Evolutionary conservation across 2,797 vertebrate species (phyloP).

Genomic region (Pempheris klunzingeri): DNA sequence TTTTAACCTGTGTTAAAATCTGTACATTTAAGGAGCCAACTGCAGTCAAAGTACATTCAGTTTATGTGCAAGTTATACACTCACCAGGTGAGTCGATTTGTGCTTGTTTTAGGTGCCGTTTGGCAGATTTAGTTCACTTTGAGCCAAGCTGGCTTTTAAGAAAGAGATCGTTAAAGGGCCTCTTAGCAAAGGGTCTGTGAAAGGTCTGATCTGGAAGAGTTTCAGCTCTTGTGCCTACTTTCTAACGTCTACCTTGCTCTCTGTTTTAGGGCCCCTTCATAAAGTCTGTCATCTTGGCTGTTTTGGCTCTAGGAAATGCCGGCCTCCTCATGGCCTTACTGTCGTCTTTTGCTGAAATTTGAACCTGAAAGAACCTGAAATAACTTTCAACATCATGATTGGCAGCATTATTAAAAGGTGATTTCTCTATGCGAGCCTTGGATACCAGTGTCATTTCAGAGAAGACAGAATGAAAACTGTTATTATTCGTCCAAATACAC

Average conservation of each 20-base stretch:
- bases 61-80: too few species aligned
- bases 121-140: not conserved
- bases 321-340: conserved; percentile 32
- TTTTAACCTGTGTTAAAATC: too few species aligned
- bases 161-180: too few species aligned
- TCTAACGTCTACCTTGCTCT: conserved; percentile 10
- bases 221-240: too few species aligned
- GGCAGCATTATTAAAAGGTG: not conserved
- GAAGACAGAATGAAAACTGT: not conserved
- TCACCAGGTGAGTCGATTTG: too few species aligned
- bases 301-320: conserved; percentile 45
- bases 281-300: conserved; percentile 37
- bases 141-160: not conserved
- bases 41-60: too few species aligned
- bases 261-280: conserved; percentile 33
- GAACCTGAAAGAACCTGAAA: not conserved
- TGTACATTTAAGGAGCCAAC: not conserved
- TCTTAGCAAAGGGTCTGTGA: too few species aligned
- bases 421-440: not conserved
- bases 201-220: not conserved
- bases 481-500: not conserved
- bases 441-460: not conserved
- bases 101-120: too few species aligned
- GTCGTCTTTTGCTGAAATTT: conserved; percentile 31
- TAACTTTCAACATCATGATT: not conserved